Base-by-base conservation (phyloP, 2,888 invertebrate species). In the Arctia plantaginis region DNA sequence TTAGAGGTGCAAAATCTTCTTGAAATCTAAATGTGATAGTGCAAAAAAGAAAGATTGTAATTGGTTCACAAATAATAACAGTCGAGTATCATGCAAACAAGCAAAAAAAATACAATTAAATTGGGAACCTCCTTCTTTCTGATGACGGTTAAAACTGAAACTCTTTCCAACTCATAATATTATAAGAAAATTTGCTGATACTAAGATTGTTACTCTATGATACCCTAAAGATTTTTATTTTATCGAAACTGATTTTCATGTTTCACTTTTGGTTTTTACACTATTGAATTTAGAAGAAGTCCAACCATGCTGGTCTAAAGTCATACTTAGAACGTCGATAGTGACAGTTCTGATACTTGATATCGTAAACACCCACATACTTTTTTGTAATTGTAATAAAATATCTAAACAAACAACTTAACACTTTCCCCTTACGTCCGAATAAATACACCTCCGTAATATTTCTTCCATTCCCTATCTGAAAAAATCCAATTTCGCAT, bases 401-500 rank as follows among this genome's bases (percentile, higher is more conserved):
- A 81, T 74, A 67, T 75, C 51, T 30, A 78, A 80, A 81, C 77
- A 86, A 85, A 83, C 73, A 84, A 73, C 69, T 82, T 82, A 82
- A 84, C 77, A 83, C 77, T 80, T 81, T 79, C 74, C 77, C 73
- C 69, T 66, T 74, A 47, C 73, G 74, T 77, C 76, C 74, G 71
- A 80, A 73, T 69, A 72, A 73, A 82, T 78, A 74, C 79, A 69
- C 72, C 78, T 75, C 74, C 72, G 78, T 80, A 85, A 84, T 87
- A 86, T 87, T 89, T 85, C 88, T 89, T 87, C 84, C 87, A 87
- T 90, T 90, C 88, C 86, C 89, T 90, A 87, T 90, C 90, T 86
- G 91, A 93, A 93, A 84, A 93, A 94, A 94, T 92, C 93, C 94
- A 94, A 95, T 95, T 94, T 94, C 92, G 90, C 85, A 90, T 92